Evolutionary conservation across 1,140 invertebrate species (phyloP).

Genomic region (Rhizoglyphus robini): DNA sequence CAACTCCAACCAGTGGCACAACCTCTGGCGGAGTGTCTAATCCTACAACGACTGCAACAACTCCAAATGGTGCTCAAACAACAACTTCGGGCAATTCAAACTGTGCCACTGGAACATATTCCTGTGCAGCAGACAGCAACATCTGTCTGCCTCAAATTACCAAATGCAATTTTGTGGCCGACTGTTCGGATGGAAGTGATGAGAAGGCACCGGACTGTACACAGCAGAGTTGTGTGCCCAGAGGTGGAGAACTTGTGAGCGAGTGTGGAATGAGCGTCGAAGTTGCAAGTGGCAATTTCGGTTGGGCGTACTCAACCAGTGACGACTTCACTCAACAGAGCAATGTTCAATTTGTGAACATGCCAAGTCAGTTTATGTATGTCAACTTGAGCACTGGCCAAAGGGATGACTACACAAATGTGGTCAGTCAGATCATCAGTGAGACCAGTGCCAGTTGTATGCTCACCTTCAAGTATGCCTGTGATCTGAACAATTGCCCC

Average conservation of each 20-base stretch:
- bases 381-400: not conserved
- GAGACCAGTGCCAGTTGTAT: not conserved
- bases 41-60: not conserved
- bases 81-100: conserved; percentile 9
- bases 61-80: no score
- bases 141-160: conserved; percentile 17
- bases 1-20: no score
- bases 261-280: not conserved
- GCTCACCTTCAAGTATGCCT: not conserved
- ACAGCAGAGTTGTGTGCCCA: not conserved
- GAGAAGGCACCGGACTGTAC: conserved; percentile 43
- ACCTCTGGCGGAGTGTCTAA: no score
- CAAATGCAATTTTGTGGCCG: conserved; percentile 66
- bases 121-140: not conserved
- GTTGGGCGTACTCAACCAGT: not conserved
- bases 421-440: not conserved
- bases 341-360: not conserved
- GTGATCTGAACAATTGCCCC: not conserved
- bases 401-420: not conserved
- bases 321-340: not conserved
- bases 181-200: conserved; percentile 70
- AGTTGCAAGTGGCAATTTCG: not conserved
- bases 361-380: not conserved
- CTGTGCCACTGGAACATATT: conserved; percentile 25
- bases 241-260: not conserved